phyloP scores from a whole-genome alignment of 2,888 invertebrate genomes.

The Dasypogon diadema region DNA sequence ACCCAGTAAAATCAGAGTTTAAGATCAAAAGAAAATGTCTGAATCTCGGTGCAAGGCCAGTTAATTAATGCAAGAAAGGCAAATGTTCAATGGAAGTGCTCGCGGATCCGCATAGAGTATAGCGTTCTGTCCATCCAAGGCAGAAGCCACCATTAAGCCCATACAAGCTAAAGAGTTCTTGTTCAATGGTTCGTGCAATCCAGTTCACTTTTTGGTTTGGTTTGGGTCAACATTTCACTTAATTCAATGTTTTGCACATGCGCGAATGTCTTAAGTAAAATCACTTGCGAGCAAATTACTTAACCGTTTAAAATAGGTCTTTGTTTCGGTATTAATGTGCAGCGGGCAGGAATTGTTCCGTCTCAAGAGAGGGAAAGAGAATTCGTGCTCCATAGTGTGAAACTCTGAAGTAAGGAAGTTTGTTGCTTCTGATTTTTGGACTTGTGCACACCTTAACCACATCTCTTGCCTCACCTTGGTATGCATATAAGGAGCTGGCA shows the following conservation, averaged over 20 bases:
- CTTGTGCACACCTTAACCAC: no score
- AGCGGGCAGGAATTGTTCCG: background rate
- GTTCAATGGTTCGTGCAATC: slow-evolving; percentile 42
- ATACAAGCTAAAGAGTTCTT: slow-evolving; percentile 4
- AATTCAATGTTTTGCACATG: slow-evolving; percentile 25
- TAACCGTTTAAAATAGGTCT: slow-evolving; percentile 42
- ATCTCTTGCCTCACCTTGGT: no score
- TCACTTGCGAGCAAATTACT: slow-evolving; percentile 13
- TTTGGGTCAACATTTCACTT: slow-evolving; percentile 43
- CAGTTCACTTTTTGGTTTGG: slow-evolving; percentile 13
- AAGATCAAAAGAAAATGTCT: slow-evolving; percentile 2
- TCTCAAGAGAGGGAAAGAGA: background rate
- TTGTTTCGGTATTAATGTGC: slow-evolving; percentile 13
- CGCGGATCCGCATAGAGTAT: background rate
- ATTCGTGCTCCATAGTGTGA: no score
- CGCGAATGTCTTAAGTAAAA: slow-evolving; percentile 18
- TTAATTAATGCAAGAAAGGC: background rate
- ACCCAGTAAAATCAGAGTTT: background rate
- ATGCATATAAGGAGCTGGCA: no score
- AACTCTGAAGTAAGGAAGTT: no score
- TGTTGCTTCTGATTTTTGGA: no score
- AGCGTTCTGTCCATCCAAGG: background rate
- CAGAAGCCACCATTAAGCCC: background rate
- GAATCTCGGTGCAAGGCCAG: background rate
- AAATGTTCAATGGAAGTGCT: background rate